Percentiles rank a stretch among this genome's conserved stretches.
phyloP scores from a whole-genome alignment of 1,140 invertebrate species.

The Ericerus pela region DNA sequence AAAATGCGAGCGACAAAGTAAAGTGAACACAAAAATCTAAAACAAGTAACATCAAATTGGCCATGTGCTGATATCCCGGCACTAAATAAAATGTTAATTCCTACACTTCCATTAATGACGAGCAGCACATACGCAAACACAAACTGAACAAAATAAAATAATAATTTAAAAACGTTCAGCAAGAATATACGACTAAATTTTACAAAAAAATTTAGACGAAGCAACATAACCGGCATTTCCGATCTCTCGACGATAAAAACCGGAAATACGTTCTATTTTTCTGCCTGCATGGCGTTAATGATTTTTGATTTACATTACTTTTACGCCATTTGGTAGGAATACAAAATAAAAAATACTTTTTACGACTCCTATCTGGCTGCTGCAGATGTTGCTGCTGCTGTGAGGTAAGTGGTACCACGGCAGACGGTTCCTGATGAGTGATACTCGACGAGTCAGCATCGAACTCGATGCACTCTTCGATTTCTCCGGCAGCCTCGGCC shows the following conservation, averaged over 20 bases:
- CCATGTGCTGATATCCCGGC: no score
- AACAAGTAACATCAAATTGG: no score
- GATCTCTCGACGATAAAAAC: not conserved
- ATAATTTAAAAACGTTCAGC: no score
- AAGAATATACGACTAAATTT: no score
- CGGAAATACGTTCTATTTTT: not conserved
- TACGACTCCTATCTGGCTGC: not conserved
- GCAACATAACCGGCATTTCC: not conserved
- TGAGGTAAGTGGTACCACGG: not conserved
- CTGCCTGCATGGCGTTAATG: not conserved
- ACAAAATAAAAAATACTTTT: constrained; percentile 3
- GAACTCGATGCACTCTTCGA: constrained; percentile 8
- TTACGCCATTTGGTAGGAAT: not conserved
- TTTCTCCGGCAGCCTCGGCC: not conserved
- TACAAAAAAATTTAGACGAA: no score
- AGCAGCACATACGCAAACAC: no score
- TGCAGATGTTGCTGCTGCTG: not conserved
- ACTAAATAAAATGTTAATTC: no score
- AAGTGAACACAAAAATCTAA: no score
- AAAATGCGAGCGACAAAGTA: no score
- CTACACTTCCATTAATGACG: no score
- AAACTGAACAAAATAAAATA: no score
- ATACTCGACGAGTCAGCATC: not conserved
- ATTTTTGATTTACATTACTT: not conserved
- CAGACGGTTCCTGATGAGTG: not conserved